These are phyloP conservation scores for Rapana venosa DNA, from an alignment of 2,888 invertebrate genomes.

Conservation along the genomic window DNA sequence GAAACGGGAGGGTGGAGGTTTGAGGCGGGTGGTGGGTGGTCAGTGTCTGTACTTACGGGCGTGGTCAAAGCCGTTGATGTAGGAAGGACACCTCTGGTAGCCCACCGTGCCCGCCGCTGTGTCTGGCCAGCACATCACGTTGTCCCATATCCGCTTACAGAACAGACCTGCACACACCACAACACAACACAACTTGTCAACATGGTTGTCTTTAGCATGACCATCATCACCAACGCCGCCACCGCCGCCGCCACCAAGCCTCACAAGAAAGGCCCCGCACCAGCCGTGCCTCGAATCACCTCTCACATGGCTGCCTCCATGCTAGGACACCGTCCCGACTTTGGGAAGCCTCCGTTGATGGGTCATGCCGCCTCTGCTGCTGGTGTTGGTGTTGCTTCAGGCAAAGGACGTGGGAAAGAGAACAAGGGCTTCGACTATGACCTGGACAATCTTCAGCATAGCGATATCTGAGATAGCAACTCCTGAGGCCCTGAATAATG, in stretches of 20 bases:
- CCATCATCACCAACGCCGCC: too few species aligned
- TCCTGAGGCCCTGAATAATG: too few species aligned
- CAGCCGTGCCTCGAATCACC: too few species aligned
- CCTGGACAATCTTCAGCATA: not conserved
- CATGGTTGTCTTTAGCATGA: too few species aligned
- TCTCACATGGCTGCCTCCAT: not conserved
- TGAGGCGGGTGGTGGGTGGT: not conserved
- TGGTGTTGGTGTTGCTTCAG: too few species aligned
- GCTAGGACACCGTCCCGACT: not conserved
- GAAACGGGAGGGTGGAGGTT: not conserved
- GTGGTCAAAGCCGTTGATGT: slow-evolving; percentile 80
- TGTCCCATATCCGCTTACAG: slow-evolving; percentile 80
- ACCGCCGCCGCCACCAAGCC: too few species aligned
- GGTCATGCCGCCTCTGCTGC: slow-evolving; percentile 24
- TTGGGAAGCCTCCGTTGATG: not conserved
- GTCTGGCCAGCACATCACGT: slow-evolving; percentile 91
- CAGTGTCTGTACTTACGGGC: slow-evolving; percentile 59
- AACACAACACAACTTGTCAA: not conserved
- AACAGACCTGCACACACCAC: slow-evolving; percentile 41
- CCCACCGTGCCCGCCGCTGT: slow-evolving; percentile 85
- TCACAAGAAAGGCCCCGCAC: too few species aligned
- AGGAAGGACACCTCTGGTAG: slow-evolving; percentile 86
- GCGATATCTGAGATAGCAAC: not conserved
- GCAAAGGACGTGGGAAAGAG: slow-evolving; percentile 27
- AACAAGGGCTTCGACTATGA: not conserved